Conservation (phyloP, 2,888 invertebrate genomes). For the Limnephilus marmoratus region DNA sequence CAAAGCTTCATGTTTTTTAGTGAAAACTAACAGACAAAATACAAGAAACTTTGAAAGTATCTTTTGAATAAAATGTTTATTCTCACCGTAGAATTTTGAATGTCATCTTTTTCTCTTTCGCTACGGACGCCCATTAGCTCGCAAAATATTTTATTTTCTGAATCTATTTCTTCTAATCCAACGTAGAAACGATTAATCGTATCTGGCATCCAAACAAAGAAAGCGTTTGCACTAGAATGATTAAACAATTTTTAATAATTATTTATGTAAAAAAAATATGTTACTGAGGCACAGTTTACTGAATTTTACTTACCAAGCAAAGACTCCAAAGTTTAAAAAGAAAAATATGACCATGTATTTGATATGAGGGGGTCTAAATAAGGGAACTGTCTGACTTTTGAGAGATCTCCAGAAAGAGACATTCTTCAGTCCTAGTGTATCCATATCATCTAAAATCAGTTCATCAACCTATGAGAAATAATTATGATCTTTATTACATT, state of each 20-base stretch:
- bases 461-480: constrained; percentile 69
- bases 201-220: constrained; percentile 45
- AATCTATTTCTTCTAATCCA: constrained; percentile 11
- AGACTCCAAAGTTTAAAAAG: constrained; percentile 78
- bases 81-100: background rate
- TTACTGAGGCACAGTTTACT: background rate
- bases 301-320: constrained; percentile 72
- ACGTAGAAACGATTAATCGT: constrained; percentile 31
- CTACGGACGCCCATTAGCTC: constrained; percentile 14
- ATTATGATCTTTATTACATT: background rate
- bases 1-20: too few relatives aligned
- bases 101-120: background rate
- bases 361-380: constrained; percentile 77
- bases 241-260: background rate
- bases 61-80: background rate
- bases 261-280: background rate
- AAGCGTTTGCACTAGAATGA: constrained; percentile 32
- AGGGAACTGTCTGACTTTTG: constrained; percentile 72
- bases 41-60: background rate
- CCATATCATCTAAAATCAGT: constrained; percentile 71
- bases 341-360: constrained; percentile 76
- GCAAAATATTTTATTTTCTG: constrained; percentile 32
- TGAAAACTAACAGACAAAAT: background rate
- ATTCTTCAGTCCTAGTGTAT: constrained; percentile 68
- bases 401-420: background rate